Evolutionary conservation across 2,888 invertebrate genomes (phyloP).

Genomic region (Zygaena filipendulae): DNA sequence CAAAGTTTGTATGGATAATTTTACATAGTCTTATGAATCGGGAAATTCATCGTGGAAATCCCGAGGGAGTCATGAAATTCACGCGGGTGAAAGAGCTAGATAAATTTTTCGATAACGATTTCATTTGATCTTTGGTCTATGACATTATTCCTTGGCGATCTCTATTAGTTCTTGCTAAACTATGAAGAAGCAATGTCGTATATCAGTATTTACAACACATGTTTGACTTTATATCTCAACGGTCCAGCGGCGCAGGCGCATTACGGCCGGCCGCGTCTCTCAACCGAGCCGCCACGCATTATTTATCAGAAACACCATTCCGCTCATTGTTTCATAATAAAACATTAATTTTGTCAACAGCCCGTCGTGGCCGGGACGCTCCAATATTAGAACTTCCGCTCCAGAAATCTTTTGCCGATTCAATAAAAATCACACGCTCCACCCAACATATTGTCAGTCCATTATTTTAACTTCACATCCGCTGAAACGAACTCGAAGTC

Average conservation of each 20-base stretch:
- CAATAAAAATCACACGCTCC: conserved; percentile 4
- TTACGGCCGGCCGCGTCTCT: conserved; percentile 41
- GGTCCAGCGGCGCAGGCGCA: conserved; percentile 27
- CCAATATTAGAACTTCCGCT: conserved; percentile 63
- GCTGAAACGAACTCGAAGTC: conserved; percentile 16
- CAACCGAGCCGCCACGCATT: conserved; percentile 39
- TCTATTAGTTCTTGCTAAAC: too few relatives aligned
- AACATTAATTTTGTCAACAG: conserved; percentile 63
- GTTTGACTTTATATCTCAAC: conserved; percentile 24
- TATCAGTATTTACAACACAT: conserved; percentile 24
- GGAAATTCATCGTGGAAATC: too few relatives aligned
- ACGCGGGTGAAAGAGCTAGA: too few relatives aligned
- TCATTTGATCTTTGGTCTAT: too few relatives aligned
- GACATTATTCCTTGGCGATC: too few relatives aligned
- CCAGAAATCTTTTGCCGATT: conserved; percentile 9
- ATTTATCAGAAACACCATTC: conserved; percentile 51
- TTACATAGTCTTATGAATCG: too few relatives aligned
- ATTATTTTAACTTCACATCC: too few relatives aligned
- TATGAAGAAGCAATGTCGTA: conserved; percentile 24
- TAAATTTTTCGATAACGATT: too few relatives aligned
- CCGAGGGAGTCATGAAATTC: too few relatives aligned
- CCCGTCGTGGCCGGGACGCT: conserved; percentile 38
- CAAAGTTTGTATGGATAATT: too few relatives aligned
- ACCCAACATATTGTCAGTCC: too few relatives aligned
- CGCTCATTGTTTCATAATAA: conserved; percentile 65